phyloP scores from a whole-genome alignment of 2,888 invertebrate species.

The Parnassius glacialis region DNA sequence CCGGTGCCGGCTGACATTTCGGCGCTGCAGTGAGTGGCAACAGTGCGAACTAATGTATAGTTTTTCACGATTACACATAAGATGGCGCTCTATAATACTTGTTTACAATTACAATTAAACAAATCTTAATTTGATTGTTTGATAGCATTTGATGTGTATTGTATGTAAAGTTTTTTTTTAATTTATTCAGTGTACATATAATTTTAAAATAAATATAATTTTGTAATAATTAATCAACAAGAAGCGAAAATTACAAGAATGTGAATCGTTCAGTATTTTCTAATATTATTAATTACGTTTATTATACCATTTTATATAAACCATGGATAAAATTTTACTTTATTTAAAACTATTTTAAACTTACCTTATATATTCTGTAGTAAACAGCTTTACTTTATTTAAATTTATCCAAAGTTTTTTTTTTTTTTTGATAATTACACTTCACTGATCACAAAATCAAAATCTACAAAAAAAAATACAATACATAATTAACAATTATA shows the following conservation, averaged over 20 bases:
- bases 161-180: no score
- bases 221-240: not conserved
- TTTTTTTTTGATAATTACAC: not conserved
- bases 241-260: not conserved
- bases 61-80: slow-evolving; percentile 34
- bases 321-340: not conserved
- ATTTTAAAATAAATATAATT: no score
- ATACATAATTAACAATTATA: not conserved
- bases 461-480: not conserved
- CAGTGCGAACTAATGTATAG: slow-evolving; percentile 43
- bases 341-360: not conserved
- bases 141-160: no score
- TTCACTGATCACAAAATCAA: not conserved
- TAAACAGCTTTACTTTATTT: not conserved
- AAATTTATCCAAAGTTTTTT: not conserved
- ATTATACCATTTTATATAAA: no score
- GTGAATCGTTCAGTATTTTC: not conserved
- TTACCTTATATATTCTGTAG: not conserved
- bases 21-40: slow-evolving; percentile 53
- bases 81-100: slow-evolving; percentile 51
- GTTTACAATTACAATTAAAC: slow-evolving; percentile 25
- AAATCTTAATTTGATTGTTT: no score
- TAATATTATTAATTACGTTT: no score
- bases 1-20: slow-evolving; percentile 59
- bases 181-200: no score